These are phyloP conservation scores for Agrilus planipennis DNA, from an alignment of 1,140 invertebrate genomes.

Conservation along the genomic window DNA sequence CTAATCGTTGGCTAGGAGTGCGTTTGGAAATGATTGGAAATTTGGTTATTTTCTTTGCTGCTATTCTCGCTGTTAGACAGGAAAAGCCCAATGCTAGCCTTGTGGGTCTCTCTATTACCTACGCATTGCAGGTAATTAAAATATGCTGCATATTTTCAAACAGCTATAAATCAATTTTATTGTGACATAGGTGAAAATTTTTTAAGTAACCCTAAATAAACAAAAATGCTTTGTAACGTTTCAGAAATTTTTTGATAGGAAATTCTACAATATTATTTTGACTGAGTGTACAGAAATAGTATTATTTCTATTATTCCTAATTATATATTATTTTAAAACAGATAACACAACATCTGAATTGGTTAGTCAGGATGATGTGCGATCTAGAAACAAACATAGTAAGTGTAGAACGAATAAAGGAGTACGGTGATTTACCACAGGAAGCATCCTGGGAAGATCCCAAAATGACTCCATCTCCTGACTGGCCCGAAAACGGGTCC, in stretches of 20 bases:
- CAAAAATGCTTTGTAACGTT: too few species aligned
- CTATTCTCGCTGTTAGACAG: conserved; percentile 73
- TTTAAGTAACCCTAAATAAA: too few species aligned
- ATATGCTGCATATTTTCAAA: too few species aligned
- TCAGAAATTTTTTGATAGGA: too few species aligned
- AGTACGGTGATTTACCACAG: conserved; percentile 71
- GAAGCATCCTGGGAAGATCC: conserved; percentile 57
- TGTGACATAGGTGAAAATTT: too few species aligned
- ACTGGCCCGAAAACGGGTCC: conserved; percentile 61
- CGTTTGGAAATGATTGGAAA: conserved; percentile 81
- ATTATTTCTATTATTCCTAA: too few species aligned
- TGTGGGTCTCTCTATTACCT: conserved; percentile 82
- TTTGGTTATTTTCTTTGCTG: conserved; percentile 78
- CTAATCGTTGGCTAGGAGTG: conserved; percentile 81
- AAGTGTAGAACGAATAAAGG: conserved; percentile 89
- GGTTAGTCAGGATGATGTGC: conserved; percentile 88
- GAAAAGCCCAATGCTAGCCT: conserved; percentile 59
- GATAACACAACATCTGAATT: conserved; percentile 87
- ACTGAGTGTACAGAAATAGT: too few species aligned
- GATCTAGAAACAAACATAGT: conserved; percentile 95
- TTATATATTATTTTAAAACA: conserved; percentile 24
- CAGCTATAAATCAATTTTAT: too few species aligned
- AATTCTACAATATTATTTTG: too few species aligned
- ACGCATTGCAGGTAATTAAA: conserved; percentile 63
- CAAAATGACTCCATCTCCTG: conserved; percentile 36